Evolutionary conservation across 2,113 vertebrate species (phyloP), one percentile per base, ranked within the genome.

Genomic region (Pleuronectes platessa): DNA sequence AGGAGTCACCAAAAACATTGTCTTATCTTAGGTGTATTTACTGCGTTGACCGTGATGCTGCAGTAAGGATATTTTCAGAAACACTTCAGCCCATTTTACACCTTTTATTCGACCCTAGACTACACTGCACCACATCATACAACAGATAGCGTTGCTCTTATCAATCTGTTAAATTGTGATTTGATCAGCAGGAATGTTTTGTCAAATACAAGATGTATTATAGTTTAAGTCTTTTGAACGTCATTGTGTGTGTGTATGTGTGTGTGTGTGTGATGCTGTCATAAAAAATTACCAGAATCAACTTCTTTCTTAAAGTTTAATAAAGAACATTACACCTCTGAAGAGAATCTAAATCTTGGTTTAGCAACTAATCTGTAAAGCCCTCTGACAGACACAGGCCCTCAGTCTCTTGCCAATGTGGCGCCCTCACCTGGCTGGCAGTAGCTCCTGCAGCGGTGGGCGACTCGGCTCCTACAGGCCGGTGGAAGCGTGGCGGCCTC

Each of bases 341-440:
- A 49, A 7, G 15, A 49, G 40, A 2, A 49, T 49, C 45, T 3
- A 12, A 76, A 76, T 31, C 51, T 7, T n/a, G 12, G 54, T 27
- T 15, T 18, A 1, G 20, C 3, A n/a, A 24, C 37, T 45, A 42
- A 42, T 42, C 42, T 42, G 6, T 56, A 63, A 31, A 56, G 1
- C 60, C 24, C 27, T 51, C 17, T 8, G 49, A 1, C 4, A 27
- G 35, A 23, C 6, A n/a, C 20, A 3, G 15, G 31, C 0, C 14
- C 15, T 59, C 2, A 1, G 20, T 55, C 5, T 67, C 21, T 63
- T 24, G 53, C 7, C 40, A n/a, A 14, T 55, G 55, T 23, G 71
- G 56, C 56, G n/a, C 35, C 82, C 96, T 97, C 94, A 99, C 98
- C 97, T 99, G 98, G 91, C 95, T 97, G 88, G 96, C 95, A 67